phyloP scores from a whole-genome alignment of 2,113 vertebrate genomes.

The Acanthisitta chloris region DNA sequence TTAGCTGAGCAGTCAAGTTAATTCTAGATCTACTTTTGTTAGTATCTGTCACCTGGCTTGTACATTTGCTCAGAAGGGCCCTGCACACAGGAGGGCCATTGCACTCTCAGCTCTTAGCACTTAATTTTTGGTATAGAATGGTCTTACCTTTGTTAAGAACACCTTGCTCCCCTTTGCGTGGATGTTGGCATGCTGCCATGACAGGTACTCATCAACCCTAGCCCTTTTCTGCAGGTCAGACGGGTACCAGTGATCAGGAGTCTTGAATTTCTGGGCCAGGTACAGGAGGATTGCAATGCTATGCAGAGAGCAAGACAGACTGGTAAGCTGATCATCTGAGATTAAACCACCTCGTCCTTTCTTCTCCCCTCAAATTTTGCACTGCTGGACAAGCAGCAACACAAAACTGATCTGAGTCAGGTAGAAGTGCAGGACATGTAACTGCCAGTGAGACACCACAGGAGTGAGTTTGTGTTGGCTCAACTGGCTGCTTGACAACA shows the following conservation, averaged over 20 bases:
- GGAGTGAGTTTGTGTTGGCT: background rate
- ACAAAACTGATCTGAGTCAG: background rate
- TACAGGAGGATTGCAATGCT: conserved; percentile 79
- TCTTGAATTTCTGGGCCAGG: conserved; percentile 70
- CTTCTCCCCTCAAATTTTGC: background rate
- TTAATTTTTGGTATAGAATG: background rate
- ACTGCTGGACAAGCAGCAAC: background rate
- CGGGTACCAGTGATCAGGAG: conserved; percentile 83
- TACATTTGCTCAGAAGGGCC: background rate
- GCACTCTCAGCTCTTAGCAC: background rate
- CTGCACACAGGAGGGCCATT: background rate
- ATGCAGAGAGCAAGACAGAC: background rate
- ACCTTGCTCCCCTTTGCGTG: conserved; percentile 71
- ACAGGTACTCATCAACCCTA: conserved; percentile 77
- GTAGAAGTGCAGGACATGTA: background rate
- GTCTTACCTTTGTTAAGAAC: conserved; percentile 67
- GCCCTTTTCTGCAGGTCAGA: conserved; percentile 75
- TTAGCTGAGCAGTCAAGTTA: background rate
- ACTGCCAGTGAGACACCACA: background rate
- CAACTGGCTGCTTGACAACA: background rate
- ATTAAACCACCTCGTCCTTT: background rate
- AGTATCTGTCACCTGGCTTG: background rate
- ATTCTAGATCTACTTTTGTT: background rate
- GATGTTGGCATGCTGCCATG: conserved; percentile 79
- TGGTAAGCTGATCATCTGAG: rapidly evolving